These are phyloP conservation scores for Drosophila silvestris DNA, from an alignment of 2,888 invertebrate genomes.

Conservation along the genomic window DNA sequence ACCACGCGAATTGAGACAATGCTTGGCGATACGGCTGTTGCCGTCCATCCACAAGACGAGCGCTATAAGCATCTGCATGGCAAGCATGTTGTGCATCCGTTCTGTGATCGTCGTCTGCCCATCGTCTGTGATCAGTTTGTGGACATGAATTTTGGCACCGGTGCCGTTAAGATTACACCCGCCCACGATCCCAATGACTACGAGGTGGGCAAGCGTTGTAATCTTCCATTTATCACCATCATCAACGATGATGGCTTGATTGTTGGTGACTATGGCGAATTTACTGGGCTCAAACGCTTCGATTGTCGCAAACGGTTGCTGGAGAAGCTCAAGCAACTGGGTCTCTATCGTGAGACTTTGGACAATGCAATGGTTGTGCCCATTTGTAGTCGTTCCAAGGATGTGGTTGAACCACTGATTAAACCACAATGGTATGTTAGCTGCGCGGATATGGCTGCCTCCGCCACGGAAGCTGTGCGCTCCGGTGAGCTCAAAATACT, in stretches of 20 bases:
- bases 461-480: conserved; percentile 92
- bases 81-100: conserved; percentile 94
- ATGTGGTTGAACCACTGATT: conserved; percentile 97
- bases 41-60: conserved; percentile 97
- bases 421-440: conserved; percentile 99
- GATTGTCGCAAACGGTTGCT: conserved; percentile 93
- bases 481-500: conserved; percentile 94
- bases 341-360: conserved; percentile 91
- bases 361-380: conserved; percentile 99
- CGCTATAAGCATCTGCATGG: conserved; percentile 94
- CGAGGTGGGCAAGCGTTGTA: conserved; percentile 96
- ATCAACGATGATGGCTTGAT: conserved; percentile 96
- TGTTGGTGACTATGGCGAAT: conserved; percentile 91
- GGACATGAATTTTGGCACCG: conserved; percentile 97
- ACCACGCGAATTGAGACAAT: conserved; percentile 99
- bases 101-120: conserved; percentile 92
- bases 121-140: conserved; percentile 97
- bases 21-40: conserved; percentile 98
- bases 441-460: conserved; percentile 94
- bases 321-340: conserved; percentile 90
- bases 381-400: conserved; percentile 97
- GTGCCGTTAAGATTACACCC: conserved; percentile 99
- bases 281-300: conserved; percentile 95
- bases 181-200: conserved; percentile 99
- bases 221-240: conserved; percentile 94